Evolutionary conservation across 2,797 vertebrate species (phyloP).

Genomic region (Catostomus latipinnis): DNA sequence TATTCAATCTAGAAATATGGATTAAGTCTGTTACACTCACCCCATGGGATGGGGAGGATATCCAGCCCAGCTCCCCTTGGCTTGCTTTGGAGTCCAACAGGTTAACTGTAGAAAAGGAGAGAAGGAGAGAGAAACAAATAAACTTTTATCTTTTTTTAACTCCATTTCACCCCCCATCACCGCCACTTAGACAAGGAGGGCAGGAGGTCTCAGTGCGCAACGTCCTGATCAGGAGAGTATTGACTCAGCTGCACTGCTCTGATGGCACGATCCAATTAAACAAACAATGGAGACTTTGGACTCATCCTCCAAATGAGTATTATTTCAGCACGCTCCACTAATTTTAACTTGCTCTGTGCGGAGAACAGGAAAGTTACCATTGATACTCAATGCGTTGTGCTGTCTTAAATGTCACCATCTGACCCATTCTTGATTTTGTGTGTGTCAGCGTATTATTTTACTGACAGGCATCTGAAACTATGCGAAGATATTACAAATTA

Average conservation of each 20-base stretch:
- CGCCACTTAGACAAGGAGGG: background rate
- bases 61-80: slow-evolving; percentile 98
- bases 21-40: slow-evolving; percentile 80
- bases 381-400: slow-evolving; percentile 3
- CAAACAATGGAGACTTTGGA: slow-evolving; percentile 53
- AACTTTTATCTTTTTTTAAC: slow-evolving; percentile 78
- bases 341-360: background rate
- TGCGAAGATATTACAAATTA: slow-evolving; percentile 2
- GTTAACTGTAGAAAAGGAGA: slow-evolving; percentile 87
- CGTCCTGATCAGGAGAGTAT: slow-evolving; percentile 72
- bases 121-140: slow-evolving; percentile 71
- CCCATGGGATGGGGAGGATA: slow-evolving; percentile 95
- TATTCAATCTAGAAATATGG: slow-evolving; percentile 37
- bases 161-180: slow-evolving; percentile 67
- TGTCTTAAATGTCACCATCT: slow-evolving; percentile 29
- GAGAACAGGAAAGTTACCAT: slow-evolving; percentile 23
- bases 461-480: slow-evolving; percentile 27
- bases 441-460: slow-evolving; percentile 30
- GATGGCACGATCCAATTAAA: slow-evolving; percentile 55
- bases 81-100: slow-evolving; percentile 98
- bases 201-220: slow-evolving; percentile 49
- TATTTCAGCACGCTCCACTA: slow-evolving; percentile 53
- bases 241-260: slow-evolving; percentile 73
- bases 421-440: slow-evolving; percentile 33
- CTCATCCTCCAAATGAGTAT: slow-evolving; percentile 48